Evolutionary conservation across 2,888 invertebrate species (phyloP).

Genomic region (Heliconius hortense): DNA sequence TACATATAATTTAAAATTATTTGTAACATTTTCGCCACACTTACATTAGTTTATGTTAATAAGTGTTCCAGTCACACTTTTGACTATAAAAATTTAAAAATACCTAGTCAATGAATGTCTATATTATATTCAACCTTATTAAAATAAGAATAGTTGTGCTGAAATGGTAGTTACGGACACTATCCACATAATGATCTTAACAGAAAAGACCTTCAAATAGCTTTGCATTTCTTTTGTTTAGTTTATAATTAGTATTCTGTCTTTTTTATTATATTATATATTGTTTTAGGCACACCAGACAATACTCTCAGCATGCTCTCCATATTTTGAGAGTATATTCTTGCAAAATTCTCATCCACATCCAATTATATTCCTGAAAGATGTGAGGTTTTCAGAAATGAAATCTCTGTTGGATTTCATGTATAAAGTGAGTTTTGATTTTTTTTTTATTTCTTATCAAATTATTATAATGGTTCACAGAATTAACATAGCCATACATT

Average conservation of each 20-base stretch:
- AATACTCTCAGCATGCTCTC: slow-evolving; percentile 95
- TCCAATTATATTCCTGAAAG: slow-evolving; percentile 95
- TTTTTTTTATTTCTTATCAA: not conserved
- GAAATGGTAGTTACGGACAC: slow-evolving; percentile 56
- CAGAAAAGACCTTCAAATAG: slow-evolving; percentile 66
- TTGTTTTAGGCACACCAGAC: slow-evolving; percentile 93
- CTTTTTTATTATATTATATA: slow-evolving; percentile 65
- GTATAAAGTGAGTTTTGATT: slow-evolving; percentile 86
- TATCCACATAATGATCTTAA: slow-evolving; percentile 53
- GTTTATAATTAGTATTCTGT: slow-evolving; percentile 48
- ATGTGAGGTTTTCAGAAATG: slow-evolving; percentile 94
- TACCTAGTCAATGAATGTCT: slow-evolving; percentile 42
- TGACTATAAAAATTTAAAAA: slow-evolving; percentile 16
- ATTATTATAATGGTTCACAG: not conserved
- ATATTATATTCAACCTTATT: slow-evolving; percentile 58
- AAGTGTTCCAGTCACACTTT: slow-evolving; percentile 16
- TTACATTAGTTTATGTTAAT: slow-evolving; percentile 17
- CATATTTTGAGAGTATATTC: slow-evolving; percentile 96
- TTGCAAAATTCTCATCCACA: slow-evolving; percentile 94
- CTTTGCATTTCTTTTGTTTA: slow-evolving; percentile 59
- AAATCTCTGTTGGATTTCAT: slow-evolving; percentile 95
- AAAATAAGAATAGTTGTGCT: slow-evolving; percentile 66
- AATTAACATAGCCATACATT: slow-evolving; percentile 43
- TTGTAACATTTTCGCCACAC: not conserved
- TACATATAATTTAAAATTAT: not conserved